These are phyloP conservation scores for Amblyopsis rosae DNA, from an alignment of 2,113 vertebrate species.

Conservation along the genomic window DNA sequence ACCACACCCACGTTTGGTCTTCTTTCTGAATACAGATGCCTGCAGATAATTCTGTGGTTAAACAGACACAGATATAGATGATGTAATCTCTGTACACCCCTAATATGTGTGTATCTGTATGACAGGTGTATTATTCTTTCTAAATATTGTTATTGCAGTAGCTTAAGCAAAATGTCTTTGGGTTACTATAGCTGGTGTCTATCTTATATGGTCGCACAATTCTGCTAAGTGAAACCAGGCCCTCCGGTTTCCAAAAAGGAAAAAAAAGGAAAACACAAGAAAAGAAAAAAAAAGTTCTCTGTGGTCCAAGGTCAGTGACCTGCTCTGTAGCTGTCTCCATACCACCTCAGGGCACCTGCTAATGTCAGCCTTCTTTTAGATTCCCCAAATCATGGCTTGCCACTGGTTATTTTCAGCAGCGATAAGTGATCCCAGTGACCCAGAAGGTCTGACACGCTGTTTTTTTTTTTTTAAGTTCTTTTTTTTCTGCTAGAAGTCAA, in stretches of 20 bases:
- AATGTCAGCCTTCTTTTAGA: conserved; percentile 80
- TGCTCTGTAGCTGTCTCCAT: conserved; percentile 78
- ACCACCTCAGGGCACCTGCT: conserved; percentile 81
- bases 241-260: conserved; percentile 58
- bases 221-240: conserved; percentile 69
- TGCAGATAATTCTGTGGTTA: too few species aligned
- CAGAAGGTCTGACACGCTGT: conserved; percentile 72
- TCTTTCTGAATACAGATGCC: too few species aligned
- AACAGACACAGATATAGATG: too few species aligned
- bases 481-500: conserved; percentile 77
- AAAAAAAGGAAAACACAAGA: conserved; percentile 49
- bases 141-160: too few species aligned
- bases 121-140: too few species aligned
- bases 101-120: too few species aligned
- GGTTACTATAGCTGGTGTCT: too few species aligned
- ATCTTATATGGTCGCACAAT: conserved; percentile 41
- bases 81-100: too few species aligned
- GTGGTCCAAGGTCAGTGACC: conserved; percentile 79
- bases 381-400: conserved; percentile 77
- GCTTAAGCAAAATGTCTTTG: too few species aligned
- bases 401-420: conserved; percentile 80
- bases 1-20: too few species aligned
- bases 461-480: conserved; percentile 48
- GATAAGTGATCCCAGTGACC: conserved; percentile 80
- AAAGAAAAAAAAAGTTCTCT: conserved; percentile 71